A percentile compares a stretch with the other conserved stretches of the same genome.
Conservation (phyloP, 2,888 invertebrate genomes). For the Rhodophaea formosa region DNA sequence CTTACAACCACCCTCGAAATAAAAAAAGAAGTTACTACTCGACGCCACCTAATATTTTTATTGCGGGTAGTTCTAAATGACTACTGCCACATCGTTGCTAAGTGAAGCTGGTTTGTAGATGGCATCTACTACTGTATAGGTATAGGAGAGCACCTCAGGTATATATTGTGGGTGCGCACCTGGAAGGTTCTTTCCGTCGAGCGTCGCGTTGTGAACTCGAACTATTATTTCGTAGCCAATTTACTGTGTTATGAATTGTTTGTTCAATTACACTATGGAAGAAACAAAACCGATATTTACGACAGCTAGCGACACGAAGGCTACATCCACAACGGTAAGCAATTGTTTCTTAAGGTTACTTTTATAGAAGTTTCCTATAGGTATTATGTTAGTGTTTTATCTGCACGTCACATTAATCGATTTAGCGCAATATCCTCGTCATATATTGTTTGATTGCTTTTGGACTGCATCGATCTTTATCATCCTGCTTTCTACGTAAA, state of each 20-base stretch:
- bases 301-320: constrained; percentile 46
- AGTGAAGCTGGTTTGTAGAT: background rate
- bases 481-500: too few relatives aligned
- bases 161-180: constrained; percentile 43
- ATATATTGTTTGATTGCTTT: too few relatives aligned
- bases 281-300: constrained; percentile 56
- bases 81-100: background rate
- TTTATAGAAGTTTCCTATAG: too few relatives aligned
- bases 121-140: constrained; percentile 6
- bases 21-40: background rate
- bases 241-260: constrained; percentile 40
- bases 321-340: constrained; percentile 49
- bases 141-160: constrained; percentile 27
- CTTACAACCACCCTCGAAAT: background rate
- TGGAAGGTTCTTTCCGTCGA: constrained; percentile 36
- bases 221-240: constrained; percentile 10
- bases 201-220: constrained; percentile 22
- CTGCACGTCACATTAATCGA: too few relatives aligned
- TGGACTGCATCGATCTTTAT: too few relatives aligned
- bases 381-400: too few relatives aligned
- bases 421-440: too few relatives aligned
- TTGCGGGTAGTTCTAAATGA: constrained; percentile 22
- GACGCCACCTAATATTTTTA: background rate
- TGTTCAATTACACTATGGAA: constrained; percentile 49
- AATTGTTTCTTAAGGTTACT: background rate